Evolutionary conservation across 2,797 vertebrate species (phyloP).

Genomic region (Sebastes wilsoni): DNA sequence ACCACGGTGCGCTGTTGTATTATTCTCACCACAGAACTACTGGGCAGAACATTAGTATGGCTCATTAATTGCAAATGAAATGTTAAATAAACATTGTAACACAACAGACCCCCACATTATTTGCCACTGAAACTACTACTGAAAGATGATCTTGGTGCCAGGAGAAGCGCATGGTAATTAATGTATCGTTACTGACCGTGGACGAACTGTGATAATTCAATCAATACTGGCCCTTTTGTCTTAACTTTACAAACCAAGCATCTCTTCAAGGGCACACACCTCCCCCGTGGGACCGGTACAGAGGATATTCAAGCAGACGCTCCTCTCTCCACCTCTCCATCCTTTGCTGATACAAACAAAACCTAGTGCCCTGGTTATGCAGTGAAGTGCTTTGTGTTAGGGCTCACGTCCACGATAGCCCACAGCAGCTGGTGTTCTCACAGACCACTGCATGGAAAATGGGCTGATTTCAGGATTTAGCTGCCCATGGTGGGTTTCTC

Average conservation of each 20-base stretch:
- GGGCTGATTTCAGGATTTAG: slow-evolving; percentile 81
- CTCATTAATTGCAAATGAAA: slow-evolving; percentile 57
- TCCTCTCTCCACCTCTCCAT: slow-evolving; percentile 19
- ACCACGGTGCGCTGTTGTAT: background rate
- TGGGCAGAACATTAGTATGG: slow-evolving; percentile 10
- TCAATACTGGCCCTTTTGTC: slow-evolving; percentile 58
- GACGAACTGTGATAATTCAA: slow-evolving; percentile 52
- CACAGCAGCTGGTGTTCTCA: slow-evolving; percentile 82
- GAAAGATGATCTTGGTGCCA: slow-evolving; percentile 37
- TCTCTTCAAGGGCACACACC: slow-evolving; percentile 55
- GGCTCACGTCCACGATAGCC: slow-evolving; percentile 71
- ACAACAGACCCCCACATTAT: slow-evolving; percentile 12
- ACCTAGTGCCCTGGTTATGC: slow-evolving; percentile 47
- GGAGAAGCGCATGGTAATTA: slow-evolving; percentile 47
- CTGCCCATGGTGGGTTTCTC: slow-evolving; percentile 76
- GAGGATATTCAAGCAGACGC: slow-evolving; percentile 36
- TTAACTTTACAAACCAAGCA: slow-evolving; percentile 59
- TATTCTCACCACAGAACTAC: slow-evolving; percentile 10
- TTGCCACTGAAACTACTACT: slow-evolving; percentile 21
- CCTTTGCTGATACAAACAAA: slow-evolving; percentile 37
- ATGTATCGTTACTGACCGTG: slow-evolving; percentile 27
- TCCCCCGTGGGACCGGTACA: slow-evolving; percentile 2
- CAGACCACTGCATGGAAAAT: slow-evolving; percentile 85
- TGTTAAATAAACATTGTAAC: slow-evolving; percentile 48
- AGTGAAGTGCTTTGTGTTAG: slow-evolving; percentile 71